Evolutionary conservation across 2,888 invertebrate genomes (phyloP), one percentile per base, ranked within the genome.

Genomic region (Drosophila affinis): DNA sequence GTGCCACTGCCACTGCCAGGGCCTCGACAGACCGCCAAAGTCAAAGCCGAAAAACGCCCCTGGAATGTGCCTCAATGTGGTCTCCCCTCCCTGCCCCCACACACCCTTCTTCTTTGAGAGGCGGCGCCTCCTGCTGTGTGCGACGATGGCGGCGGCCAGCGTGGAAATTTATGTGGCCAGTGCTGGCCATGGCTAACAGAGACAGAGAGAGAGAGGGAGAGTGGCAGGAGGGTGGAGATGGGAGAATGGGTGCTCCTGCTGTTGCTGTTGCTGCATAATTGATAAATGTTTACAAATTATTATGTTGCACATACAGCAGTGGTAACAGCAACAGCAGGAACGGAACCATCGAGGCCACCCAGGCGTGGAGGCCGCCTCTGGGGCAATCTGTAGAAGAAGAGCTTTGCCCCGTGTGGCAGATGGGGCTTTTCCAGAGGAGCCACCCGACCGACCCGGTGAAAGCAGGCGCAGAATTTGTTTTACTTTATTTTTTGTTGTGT

Each of bases 241-340:
- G 62, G 54, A 32, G 34, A 18, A 34, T 61, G 75, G 78, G 71
- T 71, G 65, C 64, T 64, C 61, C 46, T 67, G 68, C 51, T 79
- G 71, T 55, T 79, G 76, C 78, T 80, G 87, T 72, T 84, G 81
- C 87, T 87, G 87, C 88, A 87, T 88, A 84, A 88, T 84, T 84
- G 88, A 84, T 84, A 88, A 84, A 84, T 84, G 84, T 84, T 84
- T 84, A 88, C 84, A 88, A 84, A 84, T 84, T 88, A 84, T 84
- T 84, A 88, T 87, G 88, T 88, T 87, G 88, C 87, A 87, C 79
- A 81, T 75, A 84, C 65, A 76, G 57, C 65, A 57, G 44, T 54
- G 69, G 18, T 18, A 51, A 34, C 58, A 21, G 21, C 58, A 46
- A 24, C 59, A 45, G 18, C 63, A 55, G 24, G 3, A 10, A 29